Percentiles rank a stretch among this genome's conserved stretches.
Evolutionary conservation across 1,140 invertebrate genomes (phyloP).

Genomic region (Parasteatoda tepidariorum): DNA sequence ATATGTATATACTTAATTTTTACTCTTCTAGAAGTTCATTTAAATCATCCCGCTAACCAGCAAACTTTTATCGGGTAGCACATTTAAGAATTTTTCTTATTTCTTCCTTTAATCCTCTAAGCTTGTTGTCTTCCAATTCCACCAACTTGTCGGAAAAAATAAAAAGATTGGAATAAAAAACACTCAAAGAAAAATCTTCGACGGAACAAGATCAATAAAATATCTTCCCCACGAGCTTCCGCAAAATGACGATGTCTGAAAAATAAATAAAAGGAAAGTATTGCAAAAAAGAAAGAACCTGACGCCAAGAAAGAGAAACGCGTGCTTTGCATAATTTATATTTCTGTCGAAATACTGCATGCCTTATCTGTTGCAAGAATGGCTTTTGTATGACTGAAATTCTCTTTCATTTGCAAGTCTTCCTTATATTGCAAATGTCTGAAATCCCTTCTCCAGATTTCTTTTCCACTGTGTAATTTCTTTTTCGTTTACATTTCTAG

Average conservation of each 20-base stretch:
- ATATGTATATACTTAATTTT: too few relatives aligned
- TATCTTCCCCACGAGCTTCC: slow-evolving; percentile 19
- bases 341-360: slow-evolving; percentile 23
- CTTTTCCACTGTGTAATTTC: background rate
- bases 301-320: background rate
- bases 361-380: slow-evolving; percentile 40
- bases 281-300: background rate
- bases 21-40: too few relatives aligned
- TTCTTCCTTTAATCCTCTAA: background rate
- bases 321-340: slow-evolving; percentile 43
- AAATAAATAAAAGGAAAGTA: slow-evolving; percentile 1
- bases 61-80: too few relatives aligned
- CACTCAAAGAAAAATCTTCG: slow-evolving; percentile 22
- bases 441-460: background rate
- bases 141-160: background rate
- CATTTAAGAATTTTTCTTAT: too few relatives aligned
- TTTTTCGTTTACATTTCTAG: background rate
- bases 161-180: slow-evolving; percentile 22
- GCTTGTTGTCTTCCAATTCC: background rate
- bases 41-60: too few relatives aligned
- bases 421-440: slow-evolving; percentile 7
- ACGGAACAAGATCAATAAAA: slow-evolving; percentile 38
- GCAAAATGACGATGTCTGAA: slow-evolving; percentile 15
- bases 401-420: slow-evolving; percentile 40
- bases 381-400: slow-evolving; percentile 31